phyloP scores from a whole-genome alignment of 2,113 vertebrate genomes.

The Silurus glanis region DNA sequence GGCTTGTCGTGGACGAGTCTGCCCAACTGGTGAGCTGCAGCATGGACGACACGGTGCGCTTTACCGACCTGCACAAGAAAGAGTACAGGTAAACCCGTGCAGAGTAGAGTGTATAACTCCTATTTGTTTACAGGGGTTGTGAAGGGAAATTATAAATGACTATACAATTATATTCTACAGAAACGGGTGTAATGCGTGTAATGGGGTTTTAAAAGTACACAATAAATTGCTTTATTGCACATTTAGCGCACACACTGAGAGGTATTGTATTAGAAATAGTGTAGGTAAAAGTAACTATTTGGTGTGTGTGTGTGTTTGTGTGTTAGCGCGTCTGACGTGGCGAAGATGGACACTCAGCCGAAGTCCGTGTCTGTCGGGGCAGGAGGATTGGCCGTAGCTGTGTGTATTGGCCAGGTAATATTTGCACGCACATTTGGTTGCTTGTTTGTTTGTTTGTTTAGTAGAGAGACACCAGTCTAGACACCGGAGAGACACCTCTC shows the following conservation, averaged over 20 bases:
- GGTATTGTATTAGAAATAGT: background rate
- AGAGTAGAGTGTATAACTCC: too few relatives aligned
- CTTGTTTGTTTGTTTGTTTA: background rate
- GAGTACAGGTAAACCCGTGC: constrained; percentile 83
- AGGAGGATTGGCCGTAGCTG: constrained; percentile 80
- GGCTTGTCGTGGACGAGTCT: constrained; percentile 77
- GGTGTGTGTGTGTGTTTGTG: constrained; percentile 24
- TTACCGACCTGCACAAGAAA: constrained; percentile 74
- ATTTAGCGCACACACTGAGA: background rate
- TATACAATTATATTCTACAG: too few relatives aligned
- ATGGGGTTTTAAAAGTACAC: background rate
- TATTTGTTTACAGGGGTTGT: background rate
- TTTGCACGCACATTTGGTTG: background rate
- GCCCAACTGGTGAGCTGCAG: constrained; percentile 86
- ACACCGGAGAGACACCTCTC: background rate
- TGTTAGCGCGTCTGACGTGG: constrained; percentile 81
- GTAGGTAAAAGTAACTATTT: background rate
- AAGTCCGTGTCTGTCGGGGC: constrained; percentile 81
- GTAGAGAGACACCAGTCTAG: background rate
- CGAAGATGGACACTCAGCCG: constrained; percentile 92
- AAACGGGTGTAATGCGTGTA: background rate
- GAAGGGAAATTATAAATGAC: background rate
- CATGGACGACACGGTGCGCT: constrained; percentile 96
- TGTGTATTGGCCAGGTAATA: constrained; percentile 88
- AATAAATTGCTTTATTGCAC: too few relatives aligned